Conservation (phyloP, 1,140 invertebrate genomes). For the Micrasema minimum region DNA sequence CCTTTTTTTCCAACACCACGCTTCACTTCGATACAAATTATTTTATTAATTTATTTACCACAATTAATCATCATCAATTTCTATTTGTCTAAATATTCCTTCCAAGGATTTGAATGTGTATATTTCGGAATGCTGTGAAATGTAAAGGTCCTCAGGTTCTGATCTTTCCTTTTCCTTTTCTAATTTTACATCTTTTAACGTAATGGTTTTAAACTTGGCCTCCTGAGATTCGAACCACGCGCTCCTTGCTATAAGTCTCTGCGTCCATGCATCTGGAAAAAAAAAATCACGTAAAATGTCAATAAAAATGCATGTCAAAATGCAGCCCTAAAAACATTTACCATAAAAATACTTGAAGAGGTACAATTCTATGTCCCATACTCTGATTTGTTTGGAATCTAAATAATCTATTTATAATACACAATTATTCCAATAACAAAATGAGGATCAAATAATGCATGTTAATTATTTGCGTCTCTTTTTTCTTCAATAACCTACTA, state of each 20-base stretch:
- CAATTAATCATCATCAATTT: conserved; percentile 13
- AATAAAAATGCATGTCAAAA: conserved; percentile 1
- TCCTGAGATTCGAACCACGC: conserved; percentile 48
- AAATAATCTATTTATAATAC: too few relatives aligned
- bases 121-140: conserved; percentile 40
- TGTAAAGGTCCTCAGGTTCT: conserved; percentile 18
- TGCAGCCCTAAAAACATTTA: neutral
- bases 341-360: neutral
- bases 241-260: conserved; percentile 41
- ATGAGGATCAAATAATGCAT: too few relatives aligned
- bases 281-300: conserved; percentile 10
- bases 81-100: conserved; percentile 43
- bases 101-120: conserved; percentile 44
- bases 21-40: too few relatives aligned
- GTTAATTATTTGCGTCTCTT: too few relatives aligned
- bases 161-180: conserved; percentile 33
- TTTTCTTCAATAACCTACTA: too few relatives aligned
- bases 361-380: too few relatives aligned
- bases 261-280: conserved; percentile 49
- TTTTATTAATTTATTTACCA: too few relatives aligned
- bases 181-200: conserved; percentile 33
- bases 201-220: conserved; percentile 31
- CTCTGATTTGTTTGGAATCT: too few relatives aligned
- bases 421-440: too few relatives aligned
- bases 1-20: too few relatives aligned